These are phyloP conservation scores for Peromyscus polionotus DNA, from an alignment of 2,113 vertebrate species.

Conservation along the genomic window DNA sequence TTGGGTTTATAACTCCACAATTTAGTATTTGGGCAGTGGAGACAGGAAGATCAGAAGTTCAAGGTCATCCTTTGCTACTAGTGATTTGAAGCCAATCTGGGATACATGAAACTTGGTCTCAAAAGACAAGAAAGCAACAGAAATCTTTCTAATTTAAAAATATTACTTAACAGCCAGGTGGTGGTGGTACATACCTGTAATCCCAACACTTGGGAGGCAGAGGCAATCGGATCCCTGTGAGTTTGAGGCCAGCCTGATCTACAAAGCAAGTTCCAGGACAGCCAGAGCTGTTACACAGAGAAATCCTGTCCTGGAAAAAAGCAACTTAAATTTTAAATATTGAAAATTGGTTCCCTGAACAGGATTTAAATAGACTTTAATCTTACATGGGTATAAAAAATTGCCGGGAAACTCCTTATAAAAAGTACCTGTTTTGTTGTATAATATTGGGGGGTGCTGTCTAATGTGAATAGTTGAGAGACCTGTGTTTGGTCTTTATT, in stretches of 20 bases:
- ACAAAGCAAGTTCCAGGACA: no score
- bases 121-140: neutral
- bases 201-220: no score
- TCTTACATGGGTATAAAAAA: neutral
- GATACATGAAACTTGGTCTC: no score
- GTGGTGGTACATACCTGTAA: no score
- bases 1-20: neutral
- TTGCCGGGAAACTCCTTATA: neutral
- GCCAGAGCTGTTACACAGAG: no score
- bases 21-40: neutral
- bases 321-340: neutral
- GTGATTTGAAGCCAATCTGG: neutral
- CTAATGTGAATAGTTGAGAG: neutral
- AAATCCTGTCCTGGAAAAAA: no score
- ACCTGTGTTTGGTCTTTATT: neutral
- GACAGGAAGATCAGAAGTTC: neutral
- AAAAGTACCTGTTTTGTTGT: neutral
- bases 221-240: no score
- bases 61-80: neutral
- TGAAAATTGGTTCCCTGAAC: neutral
- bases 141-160: neutral
- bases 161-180: no score
- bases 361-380: constrained; percentile 28
- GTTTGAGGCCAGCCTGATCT: no score
- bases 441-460: neutral